Base-by-base conservation (phyloP, 2,888 invertebrate genomes). In the Melangyna quadrimaculata region DNA sequence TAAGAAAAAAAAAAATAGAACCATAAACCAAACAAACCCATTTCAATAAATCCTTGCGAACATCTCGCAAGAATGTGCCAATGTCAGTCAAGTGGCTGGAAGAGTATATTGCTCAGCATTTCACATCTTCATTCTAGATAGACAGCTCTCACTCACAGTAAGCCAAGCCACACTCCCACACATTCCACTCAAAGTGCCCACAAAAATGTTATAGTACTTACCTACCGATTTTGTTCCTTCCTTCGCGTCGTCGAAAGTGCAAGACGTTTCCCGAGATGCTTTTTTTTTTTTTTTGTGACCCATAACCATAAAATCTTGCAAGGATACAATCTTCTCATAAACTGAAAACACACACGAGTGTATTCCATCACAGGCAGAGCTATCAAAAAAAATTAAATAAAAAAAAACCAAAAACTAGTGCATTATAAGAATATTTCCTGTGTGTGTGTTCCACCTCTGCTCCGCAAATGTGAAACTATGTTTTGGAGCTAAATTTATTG, bases 281-380 rank as follows among this genome's bases (percentile, higher is more conserved):
- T 45, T 17, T 9, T 37, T 35, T 10, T 35, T 55, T 40, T 53
- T 45, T 71, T 63, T 73, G 59, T 40, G 53, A 74, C 59, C 74
- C 71, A 43, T 55, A 72, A 79, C 80, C 75, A 63, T 77, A 69
- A 80, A 77, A 77, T 77, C 63, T 51, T 72, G 35, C 79, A 59
- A 75, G 71, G 79, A 71, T 75, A 79, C 70, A 84, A 63, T 78
- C 59, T 59, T 57, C 79, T 63, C 78, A 82, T 82, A 82, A 78
- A 82, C 67, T 17, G 35, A 69, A 67, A 37, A 61, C 45, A 75
- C 69, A 72, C 72, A 73, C 40, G 37, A 61, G 45, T 32, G 19
- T 65, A 35, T 29, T 81, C 51, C 63, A 72, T 69, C 55, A 77
- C 32, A 40, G 55, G 43, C 43, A 19, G 8, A 29, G 35, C 29